Base-by-base conservation (phyloP, 2,113 vertebrate species). In the Rissa tridactyla region DNA sequence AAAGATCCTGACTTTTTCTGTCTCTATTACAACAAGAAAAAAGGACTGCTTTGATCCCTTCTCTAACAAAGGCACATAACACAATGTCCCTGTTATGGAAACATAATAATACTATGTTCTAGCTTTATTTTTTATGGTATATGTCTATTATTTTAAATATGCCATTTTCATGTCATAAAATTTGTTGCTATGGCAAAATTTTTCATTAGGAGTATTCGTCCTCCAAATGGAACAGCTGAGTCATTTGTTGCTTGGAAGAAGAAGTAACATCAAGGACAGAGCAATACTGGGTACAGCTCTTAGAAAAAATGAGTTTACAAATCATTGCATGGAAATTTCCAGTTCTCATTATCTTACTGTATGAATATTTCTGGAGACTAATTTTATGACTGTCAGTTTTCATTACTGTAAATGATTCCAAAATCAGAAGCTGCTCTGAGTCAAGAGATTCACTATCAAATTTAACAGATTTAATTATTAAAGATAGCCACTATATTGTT, bases 311-410 rank as follows among this genome's bases (percentile, higher is more conserved):
- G 25, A 46, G 21, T 86, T 91, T 70, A 81, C 23, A 91, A 77
- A 75, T 77, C 47, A 66, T 36, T 36, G 9, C 34, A 66, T 0
- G 11, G 84, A 84, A 95, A 75, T 66, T 86, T 91, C 38, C 47
- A 54, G 30, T 66, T 84, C 36, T 19, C 20, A 8, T 77, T 81
- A 78, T 49, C 54, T 57, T 81, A 73, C 46, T 29, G 3, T 42
- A 81, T 27, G 60, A 83, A 40, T 5, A 57, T 58, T 92, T 75
- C 69, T 89, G 34, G 34, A 88, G 25, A 58, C 36, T 92, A 83
- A 89, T 77, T 70, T 83, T 73, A 70, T 83, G 58, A 84, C 60
- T 89, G 81, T 40, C 83, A 88, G 51, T 81, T 89, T 96, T 87
- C 72, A 81, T 94, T 78, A 89, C 10, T 55, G 36, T 66, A 69